Percentiles rank a stretch among this genome's conserved stretches.
Evolutionary conservation across 2,113 vertebrate species (phyloP).

Genomic region (Ageneiosus marmoratus): DNA sequence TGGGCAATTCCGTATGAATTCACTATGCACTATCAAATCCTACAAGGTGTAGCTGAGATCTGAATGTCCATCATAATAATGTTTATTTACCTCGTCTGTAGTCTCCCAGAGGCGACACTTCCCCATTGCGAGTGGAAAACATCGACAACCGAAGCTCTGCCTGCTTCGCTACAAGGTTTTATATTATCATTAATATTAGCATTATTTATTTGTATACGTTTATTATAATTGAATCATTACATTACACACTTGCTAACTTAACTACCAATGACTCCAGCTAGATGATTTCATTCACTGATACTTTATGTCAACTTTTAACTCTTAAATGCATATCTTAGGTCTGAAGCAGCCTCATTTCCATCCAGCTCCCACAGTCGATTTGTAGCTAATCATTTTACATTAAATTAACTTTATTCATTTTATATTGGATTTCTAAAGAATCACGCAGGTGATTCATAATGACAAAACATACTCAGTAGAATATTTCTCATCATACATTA

Average conservation of each 20-base stretch:
- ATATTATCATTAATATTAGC: background rate
- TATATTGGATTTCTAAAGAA: background rate
- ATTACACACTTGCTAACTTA: background rate
- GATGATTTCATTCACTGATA: background rate
- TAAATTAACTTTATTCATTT: background rate
- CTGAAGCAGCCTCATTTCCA: background rate
- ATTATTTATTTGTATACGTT: background rate
- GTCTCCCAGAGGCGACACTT: slow-evolving; percentile 65
- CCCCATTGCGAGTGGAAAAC: slow-evolving; percentile 46
- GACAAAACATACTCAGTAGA: background rate
- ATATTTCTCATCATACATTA: background rate
- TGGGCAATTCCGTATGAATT: no score
- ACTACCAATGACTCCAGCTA: background rate
- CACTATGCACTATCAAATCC: background rate
- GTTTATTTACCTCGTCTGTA: slow-evolving; percentile 69
- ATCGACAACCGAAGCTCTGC: slow-evolving; percentile 64
- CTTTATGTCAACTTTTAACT: background rate
- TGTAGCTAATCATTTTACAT: background rate
- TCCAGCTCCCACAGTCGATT: background rate
- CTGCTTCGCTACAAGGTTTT: slow-evolving; percentile 59
- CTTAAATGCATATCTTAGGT: background rate
- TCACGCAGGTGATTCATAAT: background rate
- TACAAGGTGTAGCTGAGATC: background rate
- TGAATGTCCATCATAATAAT: background rate
- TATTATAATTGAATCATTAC: background rate